phyloP scores from a whole-genome alignment of 2,888 invertebrate species.

The Cheilosia soror region DNA sequence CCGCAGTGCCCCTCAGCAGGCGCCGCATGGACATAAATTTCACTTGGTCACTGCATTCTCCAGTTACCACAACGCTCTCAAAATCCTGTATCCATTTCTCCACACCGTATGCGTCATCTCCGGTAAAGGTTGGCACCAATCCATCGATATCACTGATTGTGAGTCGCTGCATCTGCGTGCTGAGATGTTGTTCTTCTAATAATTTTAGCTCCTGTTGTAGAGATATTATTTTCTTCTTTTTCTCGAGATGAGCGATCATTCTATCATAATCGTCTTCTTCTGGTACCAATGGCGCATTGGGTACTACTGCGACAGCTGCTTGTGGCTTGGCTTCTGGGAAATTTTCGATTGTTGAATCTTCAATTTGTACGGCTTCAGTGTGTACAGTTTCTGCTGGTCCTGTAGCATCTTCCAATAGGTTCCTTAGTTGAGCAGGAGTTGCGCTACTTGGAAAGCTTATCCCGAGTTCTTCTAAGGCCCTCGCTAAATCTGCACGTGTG shows the following conservation, averaged over 20 bases:
- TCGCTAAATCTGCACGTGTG: background rate
- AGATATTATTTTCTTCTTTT: slow-evolving; percentile 13
- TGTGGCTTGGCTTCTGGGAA: background rate
- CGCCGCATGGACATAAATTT: background rate
- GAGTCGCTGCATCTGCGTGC: background rate
- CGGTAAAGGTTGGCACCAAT: background rate
- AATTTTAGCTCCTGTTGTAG: slow-evolving; percentile 10
- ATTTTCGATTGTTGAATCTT: too few relatives aligned
- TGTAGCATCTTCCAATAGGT: background rate
- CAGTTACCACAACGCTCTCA: background rate
- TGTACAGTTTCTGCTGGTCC: background rate
- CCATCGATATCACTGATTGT: slow-evolving; percentile 7
- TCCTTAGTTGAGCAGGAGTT: background rate
- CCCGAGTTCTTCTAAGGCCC: background rate
- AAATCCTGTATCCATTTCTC: slow-evolving; percentile 4
- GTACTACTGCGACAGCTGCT: background rate
- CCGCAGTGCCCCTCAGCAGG: slow-evolving; percentile 16
- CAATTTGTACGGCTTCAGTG: background rate
- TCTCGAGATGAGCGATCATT: background rate
- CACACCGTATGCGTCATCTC: slow-evolving; percentile 9
- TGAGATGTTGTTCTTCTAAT: slow-evolving; percentile 7
- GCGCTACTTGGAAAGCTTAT: background rate
- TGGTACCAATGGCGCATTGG: background rate
- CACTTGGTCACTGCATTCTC: background rate
- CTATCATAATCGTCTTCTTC: slow-evolving; percentile 10